Percentiles rank a stretch among this genome's conserved stretches.
Evolutionary conservation across 2,888 invertebrate species (phyloP).

Genomic region (Lithosia quadra): DNA sequence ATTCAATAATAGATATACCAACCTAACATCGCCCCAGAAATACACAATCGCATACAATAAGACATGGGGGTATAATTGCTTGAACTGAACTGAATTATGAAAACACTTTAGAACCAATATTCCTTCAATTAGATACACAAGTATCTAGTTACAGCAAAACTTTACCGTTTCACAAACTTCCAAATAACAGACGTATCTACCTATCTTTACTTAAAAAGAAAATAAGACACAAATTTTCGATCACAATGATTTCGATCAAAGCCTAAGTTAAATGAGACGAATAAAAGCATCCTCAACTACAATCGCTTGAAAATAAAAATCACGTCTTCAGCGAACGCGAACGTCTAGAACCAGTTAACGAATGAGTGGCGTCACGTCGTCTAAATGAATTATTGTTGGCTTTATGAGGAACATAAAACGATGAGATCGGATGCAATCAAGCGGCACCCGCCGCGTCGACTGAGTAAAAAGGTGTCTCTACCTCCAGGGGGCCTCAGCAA

Average conservation of each 20-base stretch:
- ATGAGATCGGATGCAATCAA: constrained; percentile 86
- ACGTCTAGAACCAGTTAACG: constrained; percentile 80
- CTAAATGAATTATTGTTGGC: constrained; percentile 87
- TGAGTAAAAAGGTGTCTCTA: constrained; percentile 83
- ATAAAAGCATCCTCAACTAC: constrained; percentile 45
- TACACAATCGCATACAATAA: not conserved
- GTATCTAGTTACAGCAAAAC: not conserved
- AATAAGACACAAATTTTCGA: constrained; percentile 6
- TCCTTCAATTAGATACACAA: no score
- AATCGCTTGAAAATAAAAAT: constrained; percentile 52
- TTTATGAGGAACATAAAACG: constrained; percentile 86
- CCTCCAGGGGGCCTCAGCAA: constrained; percentile 76
- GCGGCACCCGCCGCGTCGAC: constrained; percentile 82
- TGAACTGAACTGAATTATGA: not conserved
- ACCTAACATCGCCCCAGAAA: not conserved
- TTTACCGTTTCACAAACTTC: not conserved
- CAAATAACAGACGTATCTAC: not conserved
- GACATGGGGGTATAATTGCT: not conserved
- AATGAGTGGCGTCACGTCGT: constrained; percentile 86
- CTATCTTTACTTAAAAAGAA: not conserved
- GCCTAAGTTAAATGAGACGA: constrained; percentile 46
- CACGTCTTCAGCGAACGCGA: constrained; percentile 57
- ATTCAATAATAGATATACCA: no score
- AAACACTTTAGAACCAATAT: not conserved
- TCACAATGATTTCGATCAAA: constrained; percentile 15